Base-by-base conservation (phyloP, 1,140 invertebrate genomes). In the Bombus haemorrhoidalis region DNA sequence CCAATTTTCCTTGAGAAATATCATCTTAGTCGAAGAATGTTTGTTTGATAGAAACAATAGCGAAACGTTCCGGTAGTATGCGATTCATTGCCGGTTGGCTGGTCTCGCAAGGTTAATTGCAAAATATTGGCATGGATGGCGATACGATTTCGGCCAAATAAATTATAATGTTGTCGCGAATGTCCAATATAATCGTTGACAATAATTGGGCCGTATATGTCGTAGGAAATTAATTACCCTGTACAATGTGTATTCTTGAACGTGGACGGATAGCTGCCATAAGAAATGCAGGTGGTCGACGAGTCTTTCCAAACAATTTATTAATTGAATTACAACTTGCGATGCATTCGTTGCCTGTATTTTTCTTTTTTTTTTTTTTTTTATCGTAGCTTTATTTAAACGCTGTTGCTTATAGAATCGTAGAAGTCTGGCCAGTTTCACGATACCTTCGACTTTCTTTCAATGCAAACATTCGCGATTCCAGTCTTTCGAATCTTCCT, bases 81-180 rank as follows among this genome's bases (percentile, higher is more conserved):
- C 41, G 13, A 32, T 18, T 53, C 32, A 10, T 62, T 57, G 74
- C 13, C 12, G 32, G 32, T 71, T 80, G 76, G 43, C 53, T 25
- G 39, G 39, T 32, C 39, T 77, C 6, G n/a, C 43, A 9, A 47
- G 13, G 18, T 32, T 39, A 80, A 85, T 80, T 53, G 76, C 77
- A 85, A 71, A 85, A 85, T n/a, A 69, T 80, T 85, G 83, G 76
- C 83, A 85, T 57, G 15, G 4, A 1, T 0, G 41, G 18, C 39
- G 18, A 53, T 43, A 34, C 34, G 28, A n/a, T 47, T 62, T 18
- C 41, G 68, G 53, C 64, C 64, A 69, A 69, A 77, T 39, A 28
- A 34, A 77, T 43, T 25, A 34, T 66, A 39, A 6, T 15, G 39
- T 41, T 39, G 32, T 25, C 22, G 2, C 22, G 18, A 10, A 6